phyloP scores from a whole-genome alignment of 2,888 invertebrate genomes.

The Drosophila aldrichi region DNA sequence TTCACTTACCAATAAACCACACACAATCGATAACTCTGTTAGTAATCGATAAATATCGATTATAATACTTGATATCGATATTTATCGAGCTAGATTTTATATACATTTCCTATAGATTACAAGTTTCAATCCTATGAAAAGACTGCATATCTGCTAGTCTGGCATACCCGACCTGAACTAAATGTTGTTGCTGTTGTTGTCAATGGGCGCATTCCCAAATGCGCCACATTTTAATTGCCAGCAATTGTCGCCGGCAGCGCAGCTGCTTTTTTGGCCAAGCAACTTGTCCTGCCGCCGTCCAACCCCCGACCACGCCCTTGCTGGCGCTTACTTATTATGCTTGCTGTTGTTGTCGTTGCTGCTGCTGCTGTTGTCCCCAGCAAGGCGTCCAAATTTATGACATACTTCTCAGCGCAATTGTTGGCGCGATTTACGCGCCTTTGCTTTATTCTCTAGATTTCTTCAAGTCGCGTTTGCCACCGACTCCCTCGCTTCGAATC shows the following conservation, averaged over 20 bases:
- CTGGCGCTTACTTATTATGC: conserved; percentile 37
- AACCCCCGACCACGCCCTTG: not conserved
- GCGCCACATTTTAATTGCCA: conserved; percentile 82
- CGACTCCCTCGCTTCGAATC: conserved; percentile 23
- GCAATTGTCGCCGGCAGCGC: conserved; percentile 71
- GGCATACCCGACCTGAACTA: conserved; percentile 1
- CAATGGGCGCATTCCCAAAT: conserved; percentile 67
- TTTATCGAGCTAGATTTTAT: not conserved
- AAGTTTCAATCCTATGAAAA: not conserved
- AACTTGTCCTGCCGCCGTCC: conserved; percentile 15
- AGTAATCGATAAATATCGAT: not conserved
- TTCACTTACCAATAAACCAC: too few species aligned
- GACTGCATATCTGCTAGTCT: not conserved
- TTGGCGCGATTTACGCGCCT: conserved; percentile 79
- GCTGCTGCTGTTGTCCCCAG: conserved; percentile 27
- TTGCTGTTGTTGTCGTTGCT: conserved; percentile 7
- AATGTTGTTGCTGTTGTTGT: conserved; percentile 32
- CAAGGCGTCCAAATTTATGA: conserved; percentile 78
- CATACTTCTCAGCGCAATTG: conserved; percentile 81
- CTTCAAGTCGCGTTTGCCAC: not conserved
- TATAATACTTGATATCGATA: not conserved
- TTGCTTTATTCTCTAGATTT: conserved; percentile 16
- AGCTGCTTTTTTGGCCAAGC: conserved; percentile 49
- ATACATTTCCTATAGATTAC: not conserved
- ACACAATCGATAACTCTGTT: not conserved